Evolutionary conservation across 2,113 vertebrate species (phyloP).

Genomic region (Oreotrochilus melanogaster): DNA sequence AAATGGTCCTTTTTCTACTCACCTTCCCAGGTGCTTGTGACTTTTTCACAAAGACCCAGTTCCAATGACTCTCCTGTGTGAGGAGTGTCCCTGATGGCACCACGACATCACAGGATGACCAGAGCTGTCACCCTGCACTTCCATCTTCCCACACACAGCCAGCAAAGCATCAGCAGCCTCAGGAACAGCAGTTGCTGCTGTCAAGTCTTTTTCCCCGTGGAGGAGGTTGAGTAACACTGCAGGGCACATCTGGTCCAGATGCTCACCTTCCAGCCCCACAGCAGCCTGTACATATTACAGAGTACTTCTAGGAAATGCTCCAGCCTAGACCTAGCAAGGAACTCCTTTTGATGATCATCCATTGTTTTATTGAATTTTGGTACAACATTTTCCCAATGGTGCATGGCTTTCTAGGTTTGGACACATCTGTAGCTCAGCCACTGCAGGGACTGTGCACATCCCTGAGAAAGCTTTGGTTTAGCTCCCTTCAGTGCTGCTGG

Average conservation of each 20-base stretch:
- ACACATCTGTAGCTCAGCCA: not conserved
- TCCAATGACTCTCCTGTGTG: not conserved
- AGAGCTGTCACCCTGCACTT: not conserved
- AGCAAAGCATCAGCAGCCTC: not conserved
- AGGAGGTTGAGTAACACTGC: not conserved
- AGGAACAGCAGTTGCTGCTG: not conserved
- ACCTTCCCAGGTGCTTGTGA: fast-evolving
- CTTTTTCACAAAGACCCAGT: not conserved
- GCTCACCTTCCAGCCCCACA: not conserved
- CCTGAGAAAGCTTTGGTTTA: not conserved
- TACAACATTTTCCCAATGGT: fast-evolving
- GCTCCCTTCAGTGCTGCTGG: not conserved
- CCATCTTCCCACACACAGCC: fast-evolving
- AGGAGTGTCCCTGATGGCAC: not conserved
- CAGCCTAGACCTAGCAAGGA: not conserved
- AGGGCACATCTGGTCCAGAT: not conserved
- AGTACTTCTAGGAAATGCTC: not conserved
- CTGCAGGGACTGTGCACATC: not conserved
- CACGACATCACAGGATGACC: too few species aligned
- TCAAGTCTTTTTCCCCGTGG: not conserved
- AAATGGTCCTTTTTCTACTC: not conserved
- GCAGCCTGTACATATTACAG: not conserved
- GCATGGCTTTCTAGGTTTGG: not conserved
- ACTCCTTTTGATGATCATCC: not conserved
- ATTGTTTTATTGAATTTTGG: not conserved